Percentiles rank a stretch among this genome's conserved stretches.
These are phyloP conservation scores for Drosophila persimilis DNA, from an alignment of 1,140 invertebrate species.

Conservation along the genomic window DNA sequence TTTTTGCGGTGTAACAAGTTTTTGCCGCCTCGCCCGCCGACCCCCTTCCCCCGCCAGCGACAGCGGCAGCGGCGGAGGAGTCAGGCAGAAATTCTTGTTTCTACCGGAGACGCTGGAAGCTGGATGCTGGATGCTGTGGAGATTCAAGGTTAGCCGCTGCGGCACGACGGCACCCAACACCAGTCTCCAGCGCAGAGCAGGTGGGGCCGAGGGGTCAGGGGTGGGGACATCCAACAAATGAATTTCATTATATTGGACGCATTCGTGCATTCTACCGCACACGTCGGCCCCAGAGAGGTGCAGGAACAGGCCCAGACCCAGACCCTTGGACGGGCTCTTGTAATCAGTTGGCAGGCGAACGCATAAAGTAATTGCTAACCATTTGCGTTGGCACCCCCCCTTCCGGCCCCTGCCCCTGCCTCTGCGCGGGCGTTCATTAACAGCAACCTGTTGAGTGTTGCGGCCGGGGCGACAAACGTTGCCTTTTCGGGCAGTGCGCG, in stretches of 20 bases:
- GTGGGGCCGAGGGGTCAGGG: slow-evolving; percentile 3
- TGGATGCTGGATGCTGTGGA: neutral
- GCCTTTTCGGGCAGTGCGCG: slow-evolving; percentile 61
- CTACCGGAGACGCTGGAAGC: slow-evolving; percentile 56
- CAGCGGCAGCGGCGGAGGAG: slow-evolving; percentile 65
- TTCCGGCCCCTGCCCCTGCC: slow-evolving; percentile 30
- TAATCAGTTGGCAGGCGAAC: slow-evolving; percentile 80
- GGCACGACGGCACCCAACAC: slow-evolving; percentile 35
- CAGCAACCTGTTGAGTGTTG: slow-evolving; percentile 76
- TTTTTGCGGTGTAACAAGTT: slow-evolving; percentile 78
- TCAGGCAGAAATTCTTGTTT: slow-evolving; percentile 72
- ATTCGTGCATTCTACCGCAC: slow-evolving; percentile 79
- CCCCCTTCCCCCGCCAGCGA: too few species aligned
- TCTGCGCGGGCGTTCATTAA: slow-evolving; percentile 78
- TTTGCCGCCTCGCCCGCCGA: slow-evolving; percentile 36
- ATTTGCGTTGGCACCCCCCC: slow-evolving; percentile 76
- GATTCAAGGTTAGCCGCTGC: slow-evolving; percentile 72
- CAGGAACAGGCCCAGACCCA: too few species aligned
- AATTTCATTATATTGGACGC: slow-evolving; percentile 81
- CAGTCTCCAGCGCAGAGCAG: neutral
- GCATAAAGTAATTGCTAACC: slow-evolving; percentile 80
- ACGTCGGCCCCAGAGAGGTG: slow-evolving; percentile 60
- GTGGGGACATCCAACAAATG: slow-evolving; percentile 62
- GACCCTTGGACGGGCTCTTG: slow-evolving; percentile 47
- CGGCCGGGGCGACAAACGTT: slow-evolving; percentile 72